Base-by-base conservation (phyloP, 92 coral and sea anemone genomes). In the Palythoa caribaeorum region DNA sequence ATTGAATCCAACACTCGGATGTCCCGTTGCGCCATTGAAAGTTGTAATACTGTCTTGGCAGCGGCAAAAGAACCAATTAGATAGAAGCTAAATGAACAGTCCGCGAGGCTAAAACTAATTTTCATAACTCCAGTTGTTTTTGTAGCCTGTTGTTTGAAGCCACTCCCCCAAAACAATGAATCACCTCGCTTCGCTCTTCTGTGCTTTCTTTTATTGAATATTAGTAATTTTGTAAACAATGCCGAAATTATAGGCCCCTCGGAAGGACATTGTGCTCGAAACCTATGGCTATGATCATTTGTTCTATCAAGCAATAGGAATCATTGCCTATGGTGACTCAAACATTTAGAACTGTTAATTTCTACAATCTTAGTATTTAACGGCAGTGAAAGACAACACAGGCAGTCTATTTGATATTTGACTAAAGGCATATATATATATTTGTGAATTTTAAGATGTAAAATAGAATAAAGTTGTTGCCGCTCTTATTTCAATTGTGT, bases 101-200 rank as follows among this genome's bases (percentile, higher is more conserved):
- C 62, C 59, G 86, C 60, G 60, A 68, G 86, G 63, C n/a, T 9
- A 81, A 81, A 81, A 81, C 66, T 81, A 81, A 81, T 81, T 81
- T 81, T 48, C 76, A 68, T 50, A 44, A 15, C 28, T 69, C 44
- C 9, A 65, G 76, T 47, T 81, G 86, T 79, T 79, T 38, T 79
- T 15, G 52, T 79, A 9, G 55, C 20, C 19, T 40, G 60, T 81
- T 81, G 86, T 81, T 69, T 13, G 20, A 81, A 21, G 60, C 86
- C 86, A 44, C 86, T 16, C 86, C 86, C 57, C 76, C 86, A 5
- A 5, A 81, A 66, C 86, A 81, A 81, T 66, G 40, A 11, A 9
- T 21, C 20, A 44, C 75, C 38, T 81, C 28, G 47, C 63, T 17
- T 1, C 20, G n/a, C 73, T 65, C 12, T 48, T 12, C 38, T 47